Evolutionary conservation across 1,140 invertebrate species (phyloP).

Genomic region (Dendroctonus ponderosae): DNA sequence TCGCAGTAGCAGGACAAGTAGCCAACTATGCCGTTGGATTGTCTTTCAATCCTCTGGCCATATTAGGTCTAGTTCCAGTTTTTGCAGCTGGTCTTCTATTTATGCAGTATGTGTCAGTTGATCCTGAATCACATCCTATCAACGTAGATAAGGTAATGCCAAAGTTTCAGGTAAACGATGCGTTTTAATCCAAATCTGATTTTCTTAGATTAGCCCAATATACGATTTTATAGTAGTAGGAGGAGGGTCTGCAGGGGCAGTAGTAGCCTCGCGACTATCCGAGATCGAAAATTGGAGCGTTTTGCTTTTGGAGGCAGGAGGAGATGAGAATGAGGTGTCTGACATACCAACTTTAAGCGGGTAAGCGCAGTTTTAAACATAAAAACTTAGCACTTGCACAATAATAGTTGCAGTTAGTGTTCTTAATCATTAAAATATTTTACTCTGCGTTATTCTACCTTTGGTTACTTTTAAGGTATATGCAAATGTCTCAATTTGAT

Average conservation of each 20-base stretch:
- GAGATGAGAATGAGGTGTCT: constrained; percentile 77
- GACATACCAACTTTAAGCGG: constrained; percentile 74
- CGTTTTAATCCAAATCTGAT: neutral
- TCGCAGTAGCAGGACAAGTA: constrained; percentile 38
- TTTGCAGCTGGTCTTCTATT: constrained; percentile 76
- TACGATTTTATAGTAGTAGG: constrained; percentile 87
- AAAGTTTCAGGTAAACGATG: constrained; percentile 3
- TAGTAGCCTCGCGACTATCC: constrained; percentile 85
- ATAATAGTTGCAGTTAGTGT: neutral
- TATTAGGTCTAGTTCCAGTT: constrained; percentile 74
- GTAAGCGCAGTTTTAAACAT: constrained; percentile 7
- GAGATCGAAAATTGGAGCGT: constrained; percentile 77
- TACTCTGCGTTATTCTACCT: neutral
- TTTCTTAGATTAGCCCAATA: constrained; percentile 64
- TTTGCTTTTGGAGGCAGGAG: constrained; percentile 79
- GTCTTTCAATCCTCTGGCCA: constrained; percentile 55
- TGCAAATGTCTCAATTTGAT: constrained; percentile 78
- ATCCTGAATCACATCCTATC: constrained; percentile 76
- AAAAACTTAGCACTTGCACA: neutral
- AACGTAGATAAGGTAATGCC: constrained; percentile 66
- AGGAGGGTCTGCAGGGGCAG: constrained; percentile 88
- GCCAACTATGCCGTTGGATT: constrained; percentile 40
- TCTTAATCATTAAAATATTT: neutral
- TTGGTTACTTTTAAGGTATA: constrained; percentile 52
- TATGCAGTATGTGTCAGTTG: constrained; percentile 75